phyloP scores from a whole-genome alignment of 2,888 invertebrate genomes.

The Tethea ocularis region DNA sequence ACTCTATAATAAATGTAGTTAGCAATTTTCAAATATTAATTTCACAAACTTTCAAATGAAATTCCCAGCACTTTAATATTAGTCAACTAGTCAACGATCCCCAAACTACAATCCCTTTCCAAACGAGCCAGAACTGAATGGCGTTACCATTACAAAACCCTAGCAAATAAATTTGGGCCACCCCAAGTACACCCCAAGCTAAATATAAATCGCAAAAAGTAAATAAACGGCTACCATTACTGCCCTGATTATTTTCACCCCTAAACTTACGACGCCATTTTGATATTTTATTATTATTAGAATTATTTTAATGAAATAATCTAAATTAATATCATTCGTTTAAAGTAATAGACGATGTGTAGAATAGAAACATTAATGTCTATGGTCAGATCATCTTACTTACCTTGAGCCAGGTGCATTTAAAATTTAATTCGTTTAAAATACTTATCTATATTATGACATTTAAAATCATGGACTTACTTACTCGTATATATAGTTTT shows the following conservation, averaged over 20 bases:
- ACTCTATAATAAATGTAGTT: background rate
- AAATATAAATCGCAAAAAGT: slow-evolving; percentile 79
- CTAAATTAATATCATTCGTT: no score
- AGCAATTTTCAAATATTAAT: background rate
- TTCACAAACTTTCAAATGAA: slow-evolving; percentile 34
- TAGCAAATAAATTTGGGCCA: slow-evolving; percentile 56
- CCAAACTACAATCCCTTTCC: slow-evolving; percentile 52
- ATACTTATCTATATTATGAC: no score
- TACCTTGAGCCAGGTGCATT: no score
- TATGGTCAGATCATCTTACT: no score
- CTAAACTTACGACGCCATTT: slow-evolving; percentile 70
- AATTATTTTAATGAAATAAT: background rate
- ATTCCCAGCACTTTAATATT: slow-evolving; percentile 27
- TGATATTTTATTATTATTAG: slow-evolving; percentile 53
- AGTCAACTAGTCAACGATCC: slow-evolving; percentile 41
- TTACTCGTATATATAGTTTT: no score
- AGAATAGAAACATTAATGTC: no score
- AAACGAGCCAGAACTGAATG: slow-evolving; percentile 78
- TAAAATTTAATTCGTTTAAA: no score
- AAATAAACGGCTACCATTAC: slow-evolving; percentile 79
- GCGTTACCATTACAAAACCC: slow-evolving; percentile 67
- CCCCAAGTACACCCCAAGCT: slow-evolving; percentile 52
- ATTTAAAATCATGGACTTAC: no score
- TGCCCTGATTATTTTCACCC: slow-evolving; percentile 79
- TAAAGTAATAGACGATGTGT: no score